Base-by-base conservation (phyloP, 1,140 invertebrate genomes). In the Yoshiicerus persimilis region DNA sequence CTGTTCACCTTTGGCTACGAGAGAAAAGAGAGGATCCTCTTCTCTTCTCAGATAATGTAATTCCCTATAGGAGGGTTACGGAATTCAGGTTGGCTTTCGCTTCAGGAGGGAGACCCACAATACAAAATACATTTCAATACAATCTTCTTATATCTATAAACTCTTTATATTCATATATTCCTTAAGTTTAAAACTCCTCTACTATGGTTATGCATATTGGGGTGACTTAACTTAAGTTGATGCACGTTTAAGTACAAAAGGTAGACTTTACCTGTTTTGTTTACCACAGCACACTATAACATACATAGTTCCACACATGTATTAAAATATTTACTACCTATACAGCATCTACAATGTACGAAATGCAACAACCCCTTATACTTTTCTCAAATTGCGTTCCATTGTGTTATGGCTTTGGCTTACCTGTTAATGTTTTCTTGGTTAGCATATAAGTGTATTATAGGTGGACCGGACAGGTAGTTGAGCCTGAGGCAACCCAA, bases 1-100 rank as follows among this genome's bases (percentile, higher is more conserved):
- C 75, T 80, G 75, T 80, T 80, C 75, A 80, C 75, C 75, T 80
- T 80, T 80, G 75, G 75, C 75, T 80, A 80, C 16, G 38, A n/a
- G 34, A 80, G 34, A 80, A 80, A 80, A 80, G 75, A 80, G 75
- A 32, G 34, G 75, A 80, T 34, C 30, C 32, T 80, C 75, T 80
- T 80, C 75, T 38, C n/a, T n/a, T n/a, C n/a, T 80, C 34, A 34
- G 34, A 1, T 34, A 80, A 80, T 38, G 75, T 80, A 80, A 80
- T 80, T 80, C 75, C 32, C 30, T 36, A 80, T 80, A 80, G 70
- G 32, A 77, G 75, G 75, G 75, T 80, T 80, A 80, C 75, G 75
- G 75, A 80, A 80, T 80, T 80, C 75, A 80, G 75, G 75, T 80
- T 80, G 75, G 75, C 75, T 80, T 80, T 80, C 75, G 75, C 75